Evolutionary conservation across 2,113 vertebrate species (phyloP), one percentile per base, ranked within the genome.

Genomic region (Tupaia chinensis): DNA sequence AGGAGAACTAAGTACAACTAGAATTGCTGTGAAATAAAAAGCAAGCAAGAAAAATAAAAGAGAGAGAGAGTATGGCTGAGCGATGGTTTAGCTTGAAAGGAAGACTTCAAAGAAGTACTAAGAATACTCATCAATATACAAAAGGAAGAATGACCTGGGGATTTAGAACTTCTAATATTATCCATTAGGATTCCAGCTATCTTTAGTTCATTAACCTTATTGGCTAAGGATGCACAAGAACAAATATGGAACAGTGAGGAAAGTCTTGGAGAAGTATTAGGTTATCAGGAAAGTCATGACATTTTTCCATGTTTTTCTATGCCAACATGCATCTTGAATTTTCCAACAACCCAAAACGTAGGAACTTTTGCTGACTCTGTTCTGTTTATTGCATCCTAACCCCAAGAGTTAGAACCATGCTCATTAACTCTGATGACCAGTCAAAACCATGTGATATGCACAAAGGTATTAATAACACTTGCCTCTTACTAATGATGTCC

Each of bases 171-270:
- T 95, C 93, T 73, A 29, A 91, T 85, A 19, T 19, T 65, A 13
- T 89, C n/a, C 61, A 22, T 58, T 78, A 89, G 65, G 74, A 83
- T 74, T 93, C 20, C 9, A 76, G 54, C 63, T 79, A 58, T 96
- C 61, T 83, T 87, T 80, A 89, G 25, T 13, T 54, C 9, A 69
- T 83, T 87, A 86, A 5, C 53, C 63, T 91, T 82, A 82, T n/a
- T 56, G 44, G 34, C 17, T 34, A 69, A 93, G 29, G 80, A 65
- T 29, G 14, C 7, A 4, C 16, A 82, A 81, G 25, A 91, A 29
- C 77, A 93, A 87, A 87, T 12, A 54, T 17, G 77, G 32, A 82
- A 70, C 23, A 66, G 34, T 54, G 44, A 79, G 8, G 27, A 15
- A 92, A 61, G n/a, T 20, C 80, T 70, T 92, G 72, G 70, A 88